These are phyloP conservation scores for Brachionus sp. DNA, from an alignment of 1,140 invertebrate genomes.

Conservation along the genomic window DNA sequence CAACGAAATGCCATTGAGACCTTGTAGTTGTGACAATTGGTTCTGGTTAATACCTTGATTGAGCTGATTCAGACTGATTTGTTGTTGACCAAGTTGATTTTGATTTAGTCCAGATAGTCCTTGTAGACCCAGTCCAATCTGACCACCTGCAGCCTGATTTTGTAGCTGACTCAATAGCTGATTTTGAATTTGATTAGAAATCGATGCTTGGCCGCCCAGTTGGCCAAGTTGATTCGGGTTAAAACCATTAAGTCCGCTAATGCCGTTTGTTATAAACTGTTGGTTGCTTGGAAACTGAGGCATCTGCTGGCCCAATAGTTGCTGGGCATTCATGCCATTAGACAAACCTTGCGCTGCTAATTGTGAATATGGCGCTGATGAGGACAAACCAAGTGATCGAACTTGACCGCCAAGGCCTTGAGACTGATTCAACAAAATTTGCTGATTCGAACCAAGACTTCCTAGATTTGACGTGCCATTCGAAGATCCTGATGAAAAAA, in stretches of 20 bases:
- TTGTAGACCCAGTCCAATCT: not conserved
- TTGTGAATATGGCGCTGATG: not conserved
- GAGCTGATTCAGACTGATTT: not conserved
- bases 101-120: not conserved
- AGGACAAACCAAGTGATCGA: not conserved
- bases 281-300: conserved; percentile 10
- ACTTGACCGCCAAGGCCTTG: not conserved
- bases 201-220: not conserved
- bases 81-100: not conserved
- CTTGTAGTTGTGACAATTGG: not conserved
- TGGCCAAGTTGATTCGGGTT: not conserved
- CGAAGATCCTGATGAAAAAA: not conserved
- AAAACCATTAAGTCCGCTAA: not conserved
- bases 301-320: not conserved
- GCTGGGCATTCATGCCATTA: not conserved
- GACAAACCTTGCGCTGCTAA: not conserved
- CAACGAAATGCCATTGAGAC: not conserved
- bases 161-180: not conserved
- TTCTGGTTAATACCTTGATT: not conserved
- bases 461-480: not conserved
- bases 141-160: not conserved
- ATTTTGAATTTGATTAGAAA: not conserved
- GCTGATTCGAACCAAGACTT: not conserved
- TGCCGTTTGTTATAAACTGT: not conserved
- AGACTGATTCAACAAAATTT: not conserved